Conservation (phyloP, 2,888 invertebrate species). For the Sepiola atlantica region DNA sequence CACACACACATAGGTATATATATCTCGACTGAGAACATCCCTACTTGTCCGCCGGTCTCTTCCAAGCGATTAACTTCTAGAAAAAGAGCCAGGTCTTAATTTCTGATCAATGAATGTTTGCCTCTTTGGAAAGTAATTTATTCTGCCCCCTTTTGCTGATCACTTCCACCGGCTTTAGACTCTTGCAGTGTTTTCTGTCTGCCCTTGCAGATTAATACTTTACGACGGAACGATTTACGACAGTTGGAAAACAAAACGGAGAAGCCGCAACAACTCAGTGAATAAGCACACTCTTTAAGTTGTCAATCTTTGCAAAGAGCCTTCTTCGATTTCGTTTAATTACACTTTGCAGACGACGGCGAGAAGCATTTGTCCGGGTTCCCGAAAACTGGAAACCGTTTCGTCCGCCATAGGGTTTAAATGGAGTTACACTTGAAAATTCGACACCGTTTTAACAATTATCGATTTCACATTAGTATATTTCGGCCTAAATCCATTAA, state of each 20-base stretch:
- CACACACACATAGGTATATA: neutral
- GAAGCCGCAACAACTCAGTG: neutral
- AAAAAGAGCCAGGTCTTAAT: neutral
- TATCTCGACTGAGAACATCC: neutral
- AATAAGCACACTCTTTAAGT: neutral
- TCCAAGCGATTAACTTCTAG: neutral
- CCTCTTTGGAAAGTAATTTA: neutral
- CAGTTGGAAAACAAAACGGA: constrained; percentile 16
- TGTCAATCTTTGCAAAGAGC: neutral
- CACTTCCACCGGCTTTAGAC: neutral
- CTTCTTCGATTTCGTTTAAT: neutral
- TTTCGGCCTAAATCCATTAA: neutral
- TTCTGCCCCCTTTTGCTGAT: neutral
- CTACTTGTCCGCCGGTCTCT: neutral
- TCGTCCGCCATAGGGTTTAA: neutral
- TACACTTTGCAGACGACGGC: neutral
- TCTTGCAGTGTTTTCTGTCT: neutral
- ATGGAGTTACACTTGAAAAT: neutral
- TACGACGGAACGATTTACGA: neutral
- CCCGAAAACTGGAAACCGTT: neutral
- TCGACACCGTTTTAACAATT: neutral
- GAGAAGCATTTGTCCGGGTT: neutral
- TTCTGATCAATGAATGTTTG: neutral
- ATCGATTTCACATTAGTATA: neutral
- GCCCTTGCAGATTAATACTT: neutral